Evolutionary conservation across 37 sponge, comb jelly and placozoan genomes (phyloP), one percentile per base, ranked within the genome.

Genomic region (Hormiphora californensis): DNA sequence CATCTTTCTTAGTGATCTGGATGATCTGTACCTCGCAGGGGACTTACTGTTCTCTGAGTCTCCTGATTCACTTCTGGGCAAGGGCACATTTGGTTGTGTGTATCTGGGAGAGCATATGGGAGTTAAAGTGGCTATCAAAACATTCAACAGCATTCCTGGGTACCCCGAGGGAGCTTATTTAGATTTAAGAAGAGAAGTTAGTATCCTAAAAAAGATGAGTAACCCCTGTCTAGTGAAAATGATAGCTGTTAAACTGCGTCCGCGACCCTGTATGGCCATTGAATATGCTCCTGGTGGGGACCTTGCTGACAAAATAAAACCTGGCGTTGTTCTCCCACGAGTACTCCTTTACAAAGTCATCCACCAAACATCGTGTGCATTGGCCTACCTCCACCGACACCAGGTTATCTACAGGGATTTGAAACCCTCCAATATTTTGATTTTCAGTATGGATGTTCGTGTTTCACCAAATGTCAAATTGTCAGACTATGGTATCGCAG

Each of bases 141-240:
- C 81, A 23, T 73, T 73, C 81, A 73, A 73, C 81, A 73, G 81
- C 46, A 43, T 73, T 46, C 81, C 81, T 46, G 43, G 40, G 81
- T 19, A 73, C 17, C 81, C 81, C 8, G 81, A 73, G 38, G 81
- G 46, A 21, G 46, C 81, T 0, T 73, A 73, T 21, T 46, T 73
- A 1, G 81, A 73, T n/a, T 28, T 73, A 23, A 33, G 81, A 11
- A 21, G 81, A 0, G 81, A 73, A 21, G 81, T 73, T 21, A 73
- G 43, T 46, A 33, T 73, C 36, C 35, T 73, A 22, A 73, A 73
- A 46, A 73, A 33, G 38, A 73, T 73, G 81, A 9, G 25, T 9
- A 73, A 73, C 38, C 25, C 43, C 15, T 73, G 81, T 36, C 21
- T 73, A 5, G 81, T 73, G 4, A 73, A 73, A 46, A 73, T 73